Base-by-base conservation (phyloP, 2,113 vertebrate species). In the Perca fluviatilis region DNA sequence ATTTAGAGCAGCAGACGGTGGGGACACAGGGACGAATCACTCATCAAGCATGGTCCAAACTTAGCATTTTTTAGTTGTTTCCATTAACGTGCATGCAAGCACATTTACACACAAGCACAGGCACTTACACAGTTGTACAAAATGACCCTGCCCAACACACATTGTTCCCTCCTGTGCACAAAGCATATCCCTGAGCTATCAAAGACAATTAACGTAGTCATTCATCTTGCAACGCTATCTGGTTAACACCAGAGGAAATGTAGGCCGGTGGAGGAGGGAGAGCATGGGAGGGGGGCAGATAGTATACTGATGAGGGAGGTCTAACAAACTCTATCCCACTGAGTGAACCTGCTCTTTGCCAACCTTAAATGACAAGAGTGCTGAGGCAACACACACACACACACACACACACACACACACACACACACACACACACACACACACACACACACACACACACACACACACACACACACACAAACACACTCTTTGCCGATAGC, bases 121-220 rank as follows among this genome's bases (percentile, higher is more conserved):
- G 71, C 77, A 79, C 46, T n/a, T 47, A 51, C 73, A 1, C 62
- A 72, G 65, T 51, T 50, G n/a, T 19, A 73, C 65, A 76, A 74
- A 77, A 68, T 86, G 62, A 88, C 84, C 73, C 82, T 65, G 46
- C 40, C 58, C 57, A 53, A 23, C 12, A 60, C 65, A 67, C 64
- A 53, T 57, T 30, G 66, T 60, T 86, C 74, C 65, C 36, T 51
- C 65, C 19, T 30, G 76, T 50, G 51, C 77, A 80, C 54, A 23
- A 65, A 14, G 50, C 80, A 85, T 78, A 83, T 89, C 89, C 80
- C 89, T 10, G 77, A 91, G 82, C 91, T 74, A 88, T 94, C 87
- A 84, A 64, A 86, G 62, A 77, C 86, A 79, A 90, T 93, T 92
- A 86, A 89, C 80, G 72, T 33, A 63, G 88, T 68, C 82, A 74